Evolutionary conservation across 2,797 vertebrate species (phyloP).

Genomic region (Sebastes oblongus): DNA sequence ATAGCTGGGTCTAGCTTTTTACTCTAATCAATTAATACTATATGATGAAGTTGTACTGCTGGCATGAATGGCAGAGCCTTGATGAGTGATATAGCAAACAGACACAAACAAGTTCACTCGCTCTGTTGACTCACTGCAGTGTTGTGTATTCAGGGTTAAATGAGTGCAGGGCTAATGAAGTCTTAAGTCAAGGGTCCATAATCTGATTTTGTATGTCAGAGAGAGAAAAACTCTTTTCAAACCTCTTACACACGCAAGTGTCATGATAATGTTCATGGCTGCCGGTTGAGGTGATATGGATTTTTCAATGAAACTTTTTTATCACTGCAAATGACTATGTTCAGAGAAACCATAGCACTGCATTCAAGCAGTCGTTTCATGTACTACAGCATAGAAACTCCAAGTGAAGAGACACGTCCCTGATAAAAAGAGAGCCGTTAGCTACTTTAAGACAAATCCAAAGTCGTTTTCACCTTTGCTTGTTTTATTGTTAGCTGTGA

Average conservation of each 20-base stretch:
- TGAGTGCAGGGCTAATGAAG: slow-evolving; percentile 42
- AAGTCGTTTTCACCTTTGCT: background rate
- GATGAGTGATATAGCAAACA: slow-evolving; percentile 42
- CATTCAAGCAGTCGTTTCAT: background rate
- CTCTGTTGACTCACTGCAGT: slow-evolving; percentile 23
- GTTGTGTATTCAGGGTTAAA: slow-evolving; percentile 31
- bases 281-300: slow-evolving; percentile 16
- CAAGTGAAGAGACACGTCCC: background rate
- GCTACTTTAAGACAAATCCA: slow-evolving; percentile 1
- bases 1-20: slow-evolving; percentile 74
- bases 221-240: slow-evolving; percentile 41
- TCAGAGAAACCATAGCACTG: background rate
- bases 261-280: slow-evolving; percentile 36
- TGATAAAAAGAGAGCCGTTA: background rate
- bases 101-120: slow-evolving; percentile 37
- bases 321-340: slow-evolving; percentile 30
- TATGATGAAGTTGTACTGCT: slow-evolving; percentile 66
- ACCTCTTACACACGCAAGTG: slow-evolving; percentile 3
- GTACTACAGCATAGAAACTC: background rate
- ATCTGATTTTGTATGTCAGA: slow-evolving; percentile 49
- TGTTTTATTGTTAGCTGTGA: background rate
- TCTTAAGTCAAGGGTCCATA: slow-evolving; percentile 42
- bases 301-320: slow-evolving; percentile 32
- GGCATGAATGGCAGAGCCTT: slow-evolving; percentile 29
- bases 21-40: slow-evolving; percentile 75